Evolutionary conservation across 2,113 vertebrate genomes (phyloP).

Genomic region (Bostrychus sinensis): DNA sequence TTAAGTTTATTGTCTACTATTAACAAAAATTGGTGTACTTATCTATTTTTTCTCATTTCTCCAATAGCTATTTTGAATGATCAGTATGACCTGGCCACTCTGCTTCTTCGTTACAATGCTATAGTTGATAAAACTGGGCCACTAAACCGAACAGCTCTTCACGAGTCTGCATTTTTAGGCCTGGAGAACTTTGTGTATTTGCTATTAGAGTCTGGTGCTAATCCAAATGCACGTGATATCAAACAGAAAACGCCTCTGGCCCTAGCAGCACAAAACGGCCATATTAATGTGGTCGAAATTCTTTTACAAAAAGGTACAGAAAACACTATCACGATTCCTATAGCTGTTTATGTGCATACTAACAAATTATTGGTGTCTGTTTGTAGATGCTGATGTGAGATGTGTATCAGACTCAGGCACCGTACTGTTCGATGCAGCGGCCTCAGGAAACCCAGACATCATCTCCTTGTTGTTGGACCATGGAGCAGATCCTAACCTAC

Average conservation of each 20-base stretch:
- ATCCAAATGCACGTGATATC: conserved; percentile 84
- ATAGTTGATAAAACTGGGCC: conserved; percentile 83
- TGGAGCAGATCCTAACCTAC: conserved; percentile 90
- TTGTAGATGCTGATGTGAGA: conserved; percentile 85
- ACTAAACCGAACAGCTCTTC: conserved; percentile 88
- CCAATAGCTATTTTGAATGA: conserved; percentile 84
- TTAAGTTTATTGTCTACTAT: not conserved
- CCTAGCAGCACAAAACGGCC: conserved; percentile 89
- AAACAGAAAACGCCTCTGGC: conserved; percentile 90
- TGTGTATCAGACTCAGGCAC: conserved; percentile 86
- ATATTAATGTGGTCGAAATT: conserved; percentile 86
- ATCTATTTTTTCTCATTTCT: conserved; percentile 6
- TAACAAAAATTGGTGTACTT: not conserved
- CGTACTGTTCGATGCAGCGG: conserved; percentile 90
- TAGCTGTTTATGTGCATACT: not conserved
- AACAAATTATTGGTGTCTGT: conserved; percentile 13
- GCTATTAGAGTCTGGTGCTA: conserved; percentile 85
- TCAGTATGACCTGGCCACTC: conserved; percentile 84
- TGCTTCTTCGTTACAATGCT: conserved; percentile 85
- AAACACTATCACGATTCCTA: not conserved
- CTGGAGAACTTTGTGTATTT: conserved; percentile 84
- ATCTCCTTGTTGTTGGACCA: conserved; percentile 87
- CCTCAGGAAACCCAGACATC: conserved; percentile 90
- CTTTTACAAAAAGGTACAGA: conserved; percentile 86
- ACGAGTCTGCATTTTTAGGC: conserved; percentile 90